Evolutionary conservation across 2,113 vertebrate genomes (phyloP).

Genomic region (Pristiophorus japonicus): DNA sequence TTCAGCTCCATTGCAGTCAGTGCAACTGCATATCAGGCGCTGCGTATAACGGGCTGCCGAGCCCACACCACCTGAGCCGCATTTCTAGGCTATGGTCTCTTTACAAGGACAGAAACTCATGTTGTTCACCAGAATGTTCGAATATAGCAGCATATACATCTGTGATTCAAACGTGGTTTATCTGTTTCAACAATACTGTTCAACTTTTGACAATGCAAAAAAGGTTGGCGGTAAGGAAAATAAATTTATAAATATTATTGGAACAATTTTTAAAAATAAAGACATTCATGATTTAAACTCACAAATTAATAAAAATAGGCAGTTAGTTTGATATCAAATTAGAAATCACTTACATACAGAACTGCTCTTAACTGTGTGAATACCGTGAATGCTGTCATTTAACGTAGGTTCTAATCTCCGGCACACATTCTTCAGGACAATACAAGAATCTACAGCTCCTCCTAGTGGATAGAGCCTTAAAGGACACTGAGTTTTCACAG

Average conservation of each 20-base stretch:
- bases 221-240: neutral
- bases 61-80: too few relatives aligned
- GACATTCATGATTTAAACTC: neutral
- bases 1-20: too few relatives aligned
- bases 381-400: neutral
- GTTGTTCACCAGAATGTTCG: neutral
- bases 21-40: too few relatives aligned
- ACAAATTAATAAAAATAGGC: neutral
- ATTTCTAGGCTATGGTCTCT: neutral
- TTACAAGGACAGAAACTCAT: neutral
- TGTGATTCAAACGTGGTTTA: neutral
- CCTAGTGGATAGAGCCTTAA: neutral
- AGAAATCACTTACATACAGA: too few relatives aligned
- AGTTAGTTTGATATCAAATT: neutral
- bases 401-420: neutral
- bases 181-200: neutral
- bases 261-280: neutral
- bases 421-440: neutral
- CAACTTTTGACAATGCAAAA: neutral
- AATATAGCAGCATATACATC: neutral
- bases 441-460: slow-evolving; percentile 7
- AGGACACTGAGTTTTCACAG: neutral
- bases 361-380: neutral
- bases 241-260: neutral
- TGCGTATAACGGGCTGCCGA: too few relatives aligned